Evolutionary conservation across 92 coral and sea anemone genomes (phyloP).

Genomic region (Porites evermanni): DNA sequence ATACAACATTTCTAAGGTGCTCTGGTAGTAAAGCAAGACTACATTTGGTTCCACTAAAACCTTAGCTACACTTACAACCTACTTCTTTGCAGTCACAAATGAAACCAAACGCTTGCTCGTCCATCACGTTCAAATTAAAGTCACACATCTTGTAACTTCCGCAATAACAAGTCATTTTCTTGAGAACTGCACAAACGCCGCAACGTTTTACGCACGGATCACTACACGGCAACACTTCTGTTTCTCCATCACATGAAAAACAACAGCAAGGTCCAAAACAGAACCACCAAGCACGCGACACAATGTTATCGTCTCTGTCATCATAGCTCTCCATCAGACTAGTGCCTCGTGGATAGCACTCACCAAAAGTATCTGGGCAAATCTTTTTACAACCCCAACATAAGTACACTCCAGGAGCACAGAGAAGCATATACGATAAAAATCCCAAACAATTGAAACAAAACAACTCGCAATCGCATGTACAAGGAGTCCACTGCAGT

Average conservation of each 20-base stretch:
- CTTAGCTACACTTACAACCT: not conserved
- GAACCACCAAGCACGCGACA: slow-evolving; percentile 58
- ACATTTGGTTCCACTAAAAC: too few species aligned
- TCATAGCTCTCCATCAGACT: slow-evolving; percentile 68
- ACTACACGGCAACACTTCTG: slow-evolving; percentile 77
- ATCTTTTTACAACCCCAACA: slow-evolving; percentile 65
- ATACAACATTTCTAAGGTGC: too few species aligned
- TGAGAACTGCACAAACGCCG: slow-evolving; percentile 49
- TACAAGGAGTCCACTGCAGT: slow-evolving; percentile 65
- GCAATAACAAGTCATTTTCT: slow-evolving; percentile 81
- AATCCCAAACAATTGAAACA: slow-evolving; percentile 75
- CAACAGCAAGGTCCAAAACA: slow-evolving; percentile 81
- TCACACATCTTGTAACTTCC: slow-evolving; percentile 45
- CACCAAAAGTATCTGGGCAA: slow-evolving; percentile 79
- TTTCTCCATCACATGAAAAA: slow-evolving; percentile 62
- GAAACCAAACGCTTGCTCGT: slow-evolving; percentile 82
- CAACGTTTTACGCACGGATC: slow-evolving; percentile 46
- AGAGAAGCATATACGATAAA: slow-evolving; percentile 51
- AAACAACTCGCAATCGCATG: slow-evolving; percentile 65
- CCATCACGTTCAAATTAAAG: slow-evolving; percentile 54
- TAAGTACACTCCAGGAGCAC: slow-evolving; percentile 65
- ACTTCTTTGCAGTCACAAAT: slow-evolving; percentile 67
- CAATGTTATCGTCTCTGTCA: slow-evolving; percentile 49
- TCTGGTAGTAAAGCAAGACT: too few species aligned
- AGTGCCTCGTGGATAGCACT: slow-evolving; percentile 64